A percentile compares a stretch with the other conserved stretches of the same genome.
phyloP scores from a whole-genome alignment of 2,113 vertebrate species.

The Ptyas mucosa region DNA sequence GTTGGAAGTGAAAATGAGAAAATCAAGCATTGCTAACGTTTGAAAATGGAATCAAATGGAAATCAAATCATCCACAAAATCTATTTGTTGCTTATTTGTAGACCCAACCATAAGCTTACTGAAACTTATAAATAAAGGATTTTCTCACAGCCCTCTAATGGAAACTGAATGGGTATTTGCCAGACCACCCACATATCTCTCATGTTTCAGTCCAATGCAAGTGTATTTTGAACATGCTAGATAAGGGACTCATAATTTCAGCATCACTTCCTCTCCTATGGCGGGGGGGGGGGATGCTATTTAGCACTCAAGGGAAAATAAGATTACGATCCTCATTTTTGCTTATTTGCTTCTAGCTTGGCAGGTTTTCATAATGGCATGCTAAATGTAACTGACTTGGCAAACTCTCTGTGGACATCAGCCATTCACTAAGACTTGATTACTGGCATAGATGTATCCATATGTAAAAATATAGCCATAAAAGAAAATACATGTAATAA shows the following conservation, averaged over 20 bases:
- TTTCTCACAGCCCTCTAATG: conserved; percentile 30
- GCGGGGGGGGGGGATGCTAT: not conserved
- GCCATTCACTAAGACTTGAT: not conserved
- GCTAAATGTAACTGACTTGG: not conserved
- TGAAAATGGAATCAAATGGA: conserved; percentile 52
- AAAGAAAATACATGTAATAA: not conserved
- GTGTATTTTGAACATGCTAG: conserved; percentile 33
- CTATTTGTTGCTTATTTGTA: conserved; percentile 50
- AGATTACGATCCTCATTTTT: conserved; percentile 32
- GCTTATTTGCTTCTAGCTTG: conserved; percentile 28
- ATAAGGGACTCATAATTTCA: conserved; percentile 39
- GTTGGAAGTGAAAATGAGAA: conserved; percentile 41
- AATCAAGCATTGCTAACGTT: conserved; percentile 32
- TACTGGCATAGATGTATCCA: not conserved
- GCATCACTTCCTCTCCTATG: not conserved
- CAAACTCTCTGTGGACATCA: conserved; percentile 20
- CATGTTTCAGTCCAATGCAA: not conserved
- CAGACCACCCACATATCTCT: conserved; percentile 28
- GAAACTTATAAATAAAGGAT: conserved; percentile 26
- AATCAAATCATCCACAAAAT: conserved; percentile 50
- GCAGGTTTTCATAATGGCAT: conserved; percentile 15
- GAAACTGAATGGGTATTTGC: conserved; percentile 31
- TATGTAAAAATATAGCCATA: not conserved
- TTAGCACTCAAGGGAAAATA: conserved; percentile 6
- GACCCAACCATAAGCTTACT: conserved; percentile 27